Evolutionary conservation across 2,888 invertebrate species (phyloP).

Genomic region (Nysson spinosus): DNA sequence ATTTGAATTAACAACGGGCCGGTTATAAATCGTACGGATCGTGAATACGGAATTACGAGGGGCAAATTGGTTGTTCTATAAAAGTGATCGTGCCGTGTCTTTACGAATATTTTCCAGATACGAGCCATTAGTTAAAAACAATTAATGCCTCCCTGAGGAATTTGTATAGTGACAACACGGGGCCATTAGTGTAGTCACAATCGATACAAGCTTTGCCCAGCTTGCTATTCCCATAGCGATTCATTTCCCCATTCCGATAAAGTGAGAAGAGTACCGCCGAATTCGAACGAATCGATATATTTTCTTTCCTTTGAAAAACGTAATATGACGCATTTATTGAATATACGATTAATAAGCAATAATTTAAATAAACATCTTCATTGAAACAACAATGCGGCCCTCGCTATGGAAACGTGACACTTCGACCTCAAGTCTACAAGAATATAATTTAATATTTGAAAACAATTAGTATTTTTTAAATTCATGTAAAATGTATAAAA

Average conservation of each 20-base stretch:
- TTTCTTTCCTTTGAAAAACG: not conserved
- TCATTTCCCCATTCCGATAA: not conserved
- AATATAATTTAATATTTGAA: too few relatives aligned
- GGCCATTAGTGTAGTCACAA: conserved; percentile 17
- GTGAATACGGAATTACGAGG: conserved; percentile 14
- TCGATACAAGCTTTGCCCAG: conserved; percentile 18
- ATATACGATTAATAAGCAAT: too few relatives aligned
- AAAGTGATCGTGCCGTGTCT: not conserved
- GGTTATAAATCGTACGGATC: conserved; percentile 27
- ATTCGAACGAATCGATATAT: not conserved
- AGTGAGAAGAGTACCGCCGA: conserved; percentile 1
- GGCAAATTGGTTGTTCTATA: conserved; percentile 7
- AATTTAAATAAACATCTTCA: too few relatives aligned
- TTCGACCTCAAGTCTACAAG: too few relatives aligned
- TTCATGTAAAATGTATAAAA: too few relatives aligned
- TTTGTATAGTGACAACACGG: conserved; percentile 28
- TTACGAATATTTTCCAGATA: not conserved
- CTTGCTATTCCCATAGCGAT: conserved; percentile 23
- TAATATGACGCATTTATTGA: too few relatives aligned
- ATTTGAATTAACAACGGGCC: conserved; percentile 7
- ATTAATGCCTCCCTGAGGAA: conserved; percentile 37
- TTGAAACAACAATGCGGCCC: too few relatives aligned
- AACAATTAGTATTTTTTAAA: too few relatives aligned
- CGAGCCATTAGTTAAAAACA: conserved; percentile 42
- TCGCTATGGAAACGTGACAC: too few relatives aligned